Conservation (phyloP, 2,113 vertebrate species). For the Melanerpes formicivorus region DNA sequence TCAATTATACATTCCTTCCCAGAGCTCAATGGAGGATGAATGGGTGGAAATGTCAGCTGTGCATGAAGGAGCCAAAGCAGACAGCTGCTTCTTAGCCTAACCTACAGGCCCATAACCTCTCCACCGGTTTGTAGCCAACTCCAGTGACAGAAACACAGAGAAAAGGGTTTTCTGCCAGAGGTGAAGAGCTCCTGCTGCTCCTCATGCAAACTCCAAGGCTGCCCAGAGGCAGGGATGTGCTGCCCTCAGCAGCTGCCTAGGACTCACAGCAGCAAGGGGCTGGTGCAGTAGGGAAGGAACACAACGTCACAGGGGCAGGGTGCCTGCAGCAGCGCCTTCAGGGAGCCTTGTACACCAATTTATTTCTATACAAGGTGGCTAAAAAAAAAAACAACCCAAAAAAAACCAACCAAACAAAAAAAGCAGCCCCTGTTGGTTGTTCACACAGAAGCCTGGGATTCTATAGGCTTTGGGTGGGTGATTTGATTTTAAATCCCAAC, state of each 20-base stretch:
- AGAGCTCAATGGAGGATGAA: neutral
- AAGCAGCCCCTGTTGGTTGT: slow-evolving; percentile 24
- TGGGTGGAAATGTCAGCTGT: neutral
- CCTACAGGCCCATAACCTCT: neutral
- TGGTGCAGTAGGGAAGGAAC: slow-evolving; percentile 37
- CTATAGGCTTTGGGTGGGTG: slow-evolving; percentile 49
- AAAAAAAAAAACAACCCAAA: slow-evolving; percentile 43
- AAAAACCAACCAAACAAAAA: too few species aligned
- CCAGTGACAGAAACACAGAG: neutral
- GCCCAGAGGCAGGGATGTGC: neutral
- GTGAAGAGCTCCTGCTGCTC: neutral
- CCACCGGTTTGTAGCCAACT: neutral
- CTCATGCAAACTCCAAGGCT: neutral
- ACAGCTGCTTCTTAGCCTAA: neutral
- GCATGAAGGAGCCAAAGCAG: neutral
- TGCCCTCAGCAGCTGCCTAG: neutral
- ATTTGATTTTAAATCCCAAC: slow-evolving; percentile 68
- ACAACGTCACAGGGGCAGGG: slow-evolving; percentile 42
- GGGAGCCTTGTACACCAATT: slow-evolving; percentile 79
- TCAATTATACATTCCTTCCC: neutral
- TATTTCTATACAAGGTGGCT: slow-evolving; percentile 82
- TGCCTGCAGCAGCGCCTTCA: slow-evolving; percentile 63
- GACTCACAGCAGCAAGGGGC: neutral
- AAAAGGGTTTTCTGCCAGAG: neutral
- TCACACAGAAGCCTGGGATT: slow-evolving; percentile 59